These are phyloP conservation scores for Synergus laeviventris DNA, from an alignment of 2,888 invertebrate genomes.

Conservation along the genomic window DNA sequence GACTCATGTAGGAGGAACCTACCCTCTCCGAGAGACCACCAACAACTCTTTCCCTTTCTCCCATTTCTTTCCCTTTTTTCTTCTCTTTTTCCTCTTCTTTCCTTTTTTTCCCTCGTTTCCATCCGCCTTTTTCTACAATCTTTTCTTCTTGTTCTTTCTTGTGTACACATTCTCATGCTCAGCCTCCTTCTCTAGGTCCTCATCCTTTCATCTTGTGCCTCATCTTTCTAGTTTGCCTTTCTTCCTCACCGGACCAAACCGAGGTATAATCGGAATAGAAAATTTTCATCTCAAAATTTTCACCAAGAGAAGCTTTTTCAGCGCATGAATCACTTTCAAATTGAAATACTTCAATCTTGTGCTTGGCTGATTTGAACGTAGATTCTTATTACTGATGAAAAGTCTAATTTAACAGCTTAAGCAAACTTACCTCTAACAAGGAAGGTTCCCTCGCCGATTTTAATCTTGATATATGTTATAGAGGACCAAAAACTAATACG, in stretches of 20 bases:
- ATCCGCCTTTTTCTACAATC: constrained; percentile 40
- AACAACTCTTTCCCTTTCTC: constrained; percentile 45
- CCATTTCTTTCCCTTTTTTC: constrained; percentile 45
- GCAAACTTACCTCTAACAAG: too few species aligned
- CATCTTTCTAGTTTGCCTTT: constrained; percentile 62
- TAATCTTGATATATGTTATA: too few species aligned
- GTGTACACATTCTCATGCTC: constrained; percentile 24
- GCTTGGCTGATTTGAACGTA: too few species aligned
- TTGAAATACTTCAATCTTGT: not conserved
- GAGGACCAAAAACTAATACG: too few species aligned
- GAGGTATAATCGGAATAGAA: constrained; percentile 63
- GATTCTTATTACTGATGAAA: too few species aligned
- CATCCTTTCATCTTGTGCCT: constrained; percentile 66
- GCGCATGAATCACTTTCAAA: not conserved
- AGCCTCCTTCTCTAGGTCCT: constrained; percentile 18
- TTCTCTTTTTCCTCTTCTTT: constrained; percentile 4
- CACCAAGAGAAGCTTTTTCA: constrained; percentile 40
- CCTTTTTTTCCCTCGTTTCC: constrained; percentile 28
- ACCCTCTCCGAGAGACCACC: constrained; percentile 53
- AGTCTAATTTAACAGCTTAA: too few species aligned
- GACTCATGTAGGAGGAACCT: constrained; percentile 53
- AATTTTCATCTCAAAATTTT: constrained; percentile 65
- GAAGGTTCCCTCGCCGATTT: too few species aligned
- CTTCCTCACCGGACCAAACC: constrained; percentile 56
- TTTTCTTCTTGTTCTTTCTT: constrained; percentile 46